Conservation (phyloP, 1,140 invertebrate species). For the Liolophura sinensis region DNA sequence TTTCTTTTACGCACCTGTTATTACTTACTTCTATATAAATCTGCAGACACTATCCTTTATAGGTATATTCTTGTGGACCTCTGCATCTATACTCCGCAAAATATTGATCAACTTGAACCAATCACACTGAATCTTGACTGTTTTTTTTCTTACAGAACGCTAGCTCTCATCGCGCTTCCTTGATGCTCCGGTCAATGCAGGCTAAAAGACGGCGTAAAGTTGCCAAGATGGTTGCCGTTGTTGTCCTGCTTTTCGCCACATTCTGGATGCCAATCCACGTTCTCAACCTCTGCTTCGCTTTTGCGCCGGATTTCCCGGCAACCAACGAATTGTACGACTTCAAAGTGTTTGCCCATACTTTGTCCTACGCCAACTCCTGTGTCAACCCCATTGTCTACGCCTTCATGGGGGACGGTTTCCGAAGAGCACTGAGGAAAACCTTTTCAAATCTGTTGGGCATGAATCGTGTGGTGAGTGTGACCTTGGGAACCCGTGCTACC, state of each 20-base stretch:
- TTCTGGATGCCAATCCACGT: constrained; percentile 94
- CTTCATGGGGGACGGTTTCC: constrained; percentile 83
- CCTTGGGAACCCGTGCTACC: too few relatives aligned
- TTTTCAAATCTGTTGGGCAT: constrained; percentile 21
- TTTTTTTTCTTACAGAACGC: background rate
- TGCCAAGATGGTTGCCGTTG: constrained; percentile 89
- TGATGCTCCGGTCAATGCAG: constrained; percentile 11
- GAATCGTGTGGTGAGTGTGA: too few relatives aligned
- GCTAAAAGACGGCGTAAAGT: constrained; percentile 71
- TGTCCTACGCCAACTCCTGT: constrained; percentile 93
- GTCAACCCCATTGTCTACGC: constrained; percentile 95
- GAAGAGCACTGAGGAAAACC: constrained; percentile 70
- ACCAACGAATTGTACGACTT: constrained; percentile 65
- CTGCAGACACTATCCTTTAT: too few relatives aligned
- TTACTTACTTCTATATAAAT: too few relatives aligned
- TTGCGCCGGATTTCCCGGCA: constrained; percentile 57
- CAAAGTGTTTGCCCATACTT: constrained; percentile 83
- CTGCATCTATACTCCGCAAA: too few relatives aligned
- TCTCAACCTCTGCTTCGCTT: constrained; percentile 49
- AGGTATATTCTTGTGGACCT: too few relatives aligned
- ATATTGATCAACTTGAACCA: too few relatives aligned
- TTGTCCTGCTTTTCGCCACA: constrained; percentile 91
- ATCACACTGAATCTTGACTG: too few relatives aligned
- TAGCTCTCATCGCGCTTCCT: background rate
- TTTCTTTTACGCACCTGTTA: too few relatives aligned